These are phyloP conservation scores for Zaprionus lachaisei DNA, from an alignment of 1,140 invertebrate species.

Conservation along the genomic window DNA sequence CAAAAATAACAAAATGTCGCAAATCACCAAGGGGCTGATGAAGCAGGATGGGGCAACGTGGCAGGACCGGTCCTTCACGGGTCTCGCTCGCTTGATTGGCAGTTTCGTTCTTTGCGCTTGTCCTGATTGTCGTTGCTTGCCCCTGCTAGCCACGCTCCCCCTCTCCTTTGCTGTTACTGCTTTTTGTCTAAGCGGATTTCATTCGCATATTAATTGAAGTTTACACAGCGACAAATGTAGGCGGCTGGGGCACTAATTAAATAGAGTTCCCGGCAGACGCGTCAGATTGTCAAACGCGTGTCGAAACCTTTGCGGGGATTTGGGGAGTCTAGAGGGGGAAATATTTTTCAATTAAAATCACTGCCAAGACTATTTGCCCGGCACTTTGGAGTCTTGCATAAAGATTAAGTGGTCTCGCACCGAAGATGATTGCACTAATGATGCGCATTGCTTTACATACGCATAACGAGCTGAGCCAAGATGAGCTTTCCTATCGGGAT, in stretches of 20 bases:
- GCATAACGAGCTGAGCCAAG: neutral
- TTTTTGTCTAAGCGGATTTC: conserved; percentile 80
- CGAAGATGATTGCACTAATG: conserved; percentile 1
- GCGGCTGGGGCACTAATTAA: conserved; percentile 54
- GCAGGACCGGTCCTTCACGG: neutral
- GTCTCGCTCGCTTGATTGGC: conserved; percentile 62
- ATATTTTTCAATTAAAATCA: conserved; percentile 80
- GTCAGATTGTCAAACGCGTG: conserved; percentile 71
- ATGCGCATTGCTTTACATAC: conserved; percentile 7
- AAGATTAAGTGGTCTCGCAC: conserved; percentile 61
- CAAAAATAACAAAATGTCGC: conserved; percentile 80
- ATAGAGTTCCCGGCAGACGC: conserved; percentile 35
- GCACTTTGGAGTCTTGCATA: conserved; percentile 73
- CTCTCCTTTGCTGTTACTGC: conserved; percentile 6
- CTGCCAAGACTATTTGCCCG: conserved; percentile 68
- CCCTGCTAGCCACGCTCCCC: neutral
- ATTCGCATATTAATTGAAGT: conserved; percentile 80
- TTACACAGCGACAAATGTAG: conserved; percentile 69
- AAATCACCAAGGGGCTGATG: conserved; percentile 57
- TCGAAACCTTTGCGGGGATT: conserved; percentile 44
- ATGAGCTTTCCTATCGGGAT: neutral
- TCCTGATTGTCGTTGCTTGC: conserved; percentile 23
- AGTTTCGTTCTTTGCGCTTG: conserved; percentile 49
- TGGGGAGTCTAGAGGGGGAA: conserved; percentile 12
- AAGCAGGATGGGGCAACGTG: neutral